phyloP scores from a whole-genome alignment of 2,888 invertebrate genomes.

The Drosophila sordidula region DNA sequence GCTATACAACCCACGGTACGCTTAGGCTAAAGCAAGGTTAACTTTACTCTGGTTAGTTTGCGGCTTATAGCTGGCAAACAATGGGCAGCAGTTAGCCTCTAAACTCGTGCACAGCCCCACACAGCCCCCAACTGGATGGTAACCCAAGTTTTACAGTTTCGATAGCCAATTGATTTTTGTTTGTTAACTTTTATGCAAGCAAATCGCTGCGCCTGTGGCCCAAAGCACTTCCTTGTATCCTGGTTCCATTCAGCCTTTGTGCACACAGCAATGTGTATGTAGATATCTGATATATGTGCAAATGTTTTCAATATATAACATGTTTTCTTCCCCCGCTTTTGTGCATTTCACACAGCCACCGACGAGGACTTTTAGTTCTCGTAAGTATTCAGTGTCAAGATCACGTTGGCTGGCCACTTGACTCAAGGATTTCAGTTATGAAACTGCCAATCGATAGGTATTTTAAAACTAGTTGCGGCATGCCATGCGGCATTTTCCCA shows the following conservation, averaged over 20 bases:
- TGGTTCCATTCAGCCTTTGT: conserved; percentile 32
- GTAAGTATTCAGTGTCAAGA: conserved; percentile 66
- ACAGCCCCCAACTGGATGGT: neutral
- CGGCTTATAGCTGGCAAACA: conserved; percentile 42
- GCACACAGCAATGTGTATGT: conserved; percentile 13
- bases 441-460: conserved; percentile 33
- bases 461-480: conserved; percentile 19
- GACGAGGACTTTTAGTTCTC: conserved; percentile 39
- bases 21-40: conserved; percentile 34
- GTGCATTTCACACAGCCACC: conserved; percentile 6
- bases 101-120: neutral
- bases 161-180: conserved; percentile 69
- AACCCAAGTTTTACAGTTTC: conserved; percentile 23
- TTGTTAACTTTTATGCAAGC: conserved; percentile 64
- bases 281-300: neutral
- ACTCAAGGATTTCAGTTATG: conserved; percentile 33
- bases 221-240: conserved; percentile 3
- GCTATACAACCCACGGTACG: conserved; percentile 9
- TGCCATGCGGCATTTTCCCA: neutral
- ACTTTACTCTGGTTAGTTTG: conserved; percentile 36
- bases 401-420: conserved; percentile 61
- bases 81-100: conserved; percentile 15
- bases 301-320: neutral
- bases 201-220: conserved; percentile 45
- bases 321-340: conserved; percentile 4